Evolutionary conservation across 2,888 invertebrate genomes (phyloP), one percentile per base, ranked within the genome.

Genomic region (Tachystola acroxantha): DNA sequence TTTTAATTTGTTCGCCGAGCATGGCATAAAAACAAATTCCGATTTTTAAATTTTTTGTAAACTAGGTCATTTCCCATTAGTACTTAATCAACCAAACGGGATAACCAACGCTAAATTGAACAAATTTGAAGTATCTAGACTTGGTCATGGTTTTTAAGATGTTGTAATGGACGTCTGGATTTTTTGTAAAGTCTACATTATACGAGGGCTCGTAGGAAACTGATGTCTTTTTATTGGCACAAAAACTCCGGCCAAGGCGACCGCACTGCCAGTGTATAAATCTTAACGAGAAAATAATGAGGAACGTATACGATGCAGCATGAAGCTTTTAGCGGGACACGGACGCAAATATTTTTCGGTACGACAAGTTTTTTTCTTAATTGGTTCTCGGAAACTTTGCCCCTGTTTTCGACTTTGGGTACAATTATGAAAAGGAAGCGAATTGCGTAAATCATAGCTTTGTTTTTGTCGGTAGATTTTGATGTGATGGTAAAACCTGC

Each of bases 231-330:
- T 32, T 39, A 32, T 34, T 10, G 22, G 40, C 19, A 35, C 36
- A 40, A 41, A 34, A 14, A 26, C 14, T 13, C 7, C 36, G 35
- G n/a, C n/a, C n/a, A 6, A 6, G 19, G 32, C 36, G 26, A 28
- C 24, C 30, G 36, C 40, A 42, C 31, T 36, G 31, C 19, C 34
- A 27, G 42, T 42, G 45, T 61, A 70, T 64, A 69, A 69, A 67
- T 68, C 58, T 64, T 71, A 68, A 71, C 58, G 72, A 70, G 63
- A 57, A 64, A 63, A 71, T 76, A 78, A 77, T 68, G 67, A 72
- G 65, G 46, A 45, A 48, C 54, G 53, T 38, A 50, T 37, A 37
- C 41, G 19, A 10, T 52, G 57, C 56, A 52, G 51, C 51, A 53
- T 45, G 49, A 54, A 48, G 54, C 57, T 62, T 56, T 64, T 50